A percentile compares a stretch with the other conserved stretches of the same genome.
phyloP scores from a whole-genome alignment of 2,113 vertebrate species.

The Emydura subglobosa region DNA sequence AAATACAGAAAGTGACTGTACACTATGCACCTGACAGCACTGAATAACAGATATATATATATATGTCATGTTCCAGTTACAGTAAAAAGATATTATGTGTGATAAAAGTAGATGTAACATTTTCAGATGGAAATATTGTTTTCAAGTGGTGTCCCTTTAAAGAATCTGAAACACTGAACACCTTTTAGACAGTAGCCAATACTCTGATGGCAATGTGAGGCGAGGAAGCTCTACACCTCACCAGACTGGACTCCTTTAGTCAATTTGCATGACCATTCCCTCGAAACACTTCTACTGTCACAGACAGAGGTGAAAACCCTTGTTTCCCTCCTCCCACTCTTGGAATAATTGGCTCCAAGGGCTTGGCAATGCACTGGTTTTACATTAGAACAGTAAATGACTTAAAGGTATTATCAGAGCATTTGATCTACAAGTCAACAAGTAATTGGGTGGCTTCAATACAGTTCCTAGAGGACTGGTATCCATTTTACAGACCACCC shows the following conservation, averaged over 20 bases:
- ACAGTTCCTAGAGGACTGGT: not conserved
- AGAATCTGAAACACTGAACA: not conserved
- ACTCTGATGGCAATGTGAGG: not conserved
- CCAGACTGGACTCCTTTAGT: not conserved
- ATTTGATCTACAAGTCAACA: not conserved
- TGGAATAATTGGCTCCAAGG: not conserved
- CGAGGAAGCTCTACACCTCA: not conserved
- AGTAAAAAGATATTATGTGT: not conserved
- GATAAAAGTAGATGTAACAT: not conserved
- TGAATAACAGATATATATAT: not conserved
- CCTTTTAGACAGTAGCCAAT: not conserved
- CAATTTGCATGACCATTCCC: not conserved
- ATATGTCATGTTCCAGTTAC: not conserved
- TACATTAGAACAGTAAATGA: not conserved
- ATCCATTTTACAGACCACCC: not conserved
- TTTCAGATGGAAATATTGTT: constrained; percentile 9
- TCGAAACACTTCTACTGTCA: not conserved
- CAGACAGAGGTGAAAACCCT: not conserved
- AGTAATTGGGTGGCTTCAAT: not conserved
- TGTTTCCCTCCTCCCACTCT: too few relatives aligned
- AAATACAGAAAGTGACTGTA: not conserved
- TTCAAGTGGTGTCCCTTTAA: not conserved
- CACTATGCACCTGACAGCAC: not conserved
- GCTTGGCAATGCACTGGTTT: not conserved
- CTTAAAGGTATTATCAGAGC: not conserved